phyloP scores from a whole-genome alignment of 2,888 invertebrate genomes.

The Eupithecia tripunctaria region DNA sequence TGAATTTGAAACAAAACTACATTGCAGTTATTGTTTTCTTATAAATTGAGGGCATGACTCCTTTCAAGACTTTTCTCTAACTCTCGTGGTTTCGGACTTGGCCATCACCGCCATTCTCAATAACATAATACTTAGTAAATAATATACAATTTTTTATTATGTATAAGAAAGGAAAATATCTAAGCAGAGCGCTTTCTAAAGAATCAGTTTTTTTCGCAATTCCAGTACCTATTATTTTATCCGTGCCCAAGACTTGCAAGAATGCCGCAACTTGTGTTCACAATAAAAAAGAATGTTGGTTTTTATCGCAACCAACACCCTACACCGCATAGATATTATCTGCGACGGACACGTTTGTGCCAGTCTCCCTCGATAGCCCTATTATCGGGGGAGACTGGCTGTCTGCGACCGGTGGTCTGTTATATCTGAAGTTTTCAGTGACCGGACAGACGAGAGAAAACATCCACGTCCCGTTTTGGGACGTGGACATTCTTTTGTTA shows the following conservation, averaged over 20 bases:
- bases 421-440: background rate
- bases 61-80: too few relatives aligned
- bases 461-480: too few relatives aligned
- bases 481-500: background rate
- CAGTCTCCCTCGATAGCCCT: background rate
- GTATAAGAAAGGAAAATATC: background rate
- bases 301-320: background rate
- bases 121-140: too few relatives aligned
- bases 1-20: too few relatives aligned
- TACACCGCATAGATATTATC: background rate
- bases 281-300: constrained; percentile 7
- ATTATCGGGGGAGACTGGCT: too few relatives aligned
- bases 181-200: background rate
- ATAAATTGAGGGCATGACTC: too few relatives aligned
- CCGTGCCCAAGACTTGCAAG: background rate
- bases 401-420: background rate
- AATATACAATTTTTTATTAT: too few relatives aligned
- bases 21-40: too few relatives aligned
- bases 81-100: too few relatives aligned
- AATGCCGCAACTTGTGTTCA: background rate
- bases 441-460: constrained; percentile 2
- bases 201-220: background rate
- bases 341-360: background rate
- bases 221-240: background rate
- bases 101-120: too few relatives aligned